Percentiles rank a stretch among this genome's conserved stretches.
Evolutionary conservation across 2,797 vertebrate genomes (phyloP).

Genomic region (Phalanger gymnotis): DNA sequence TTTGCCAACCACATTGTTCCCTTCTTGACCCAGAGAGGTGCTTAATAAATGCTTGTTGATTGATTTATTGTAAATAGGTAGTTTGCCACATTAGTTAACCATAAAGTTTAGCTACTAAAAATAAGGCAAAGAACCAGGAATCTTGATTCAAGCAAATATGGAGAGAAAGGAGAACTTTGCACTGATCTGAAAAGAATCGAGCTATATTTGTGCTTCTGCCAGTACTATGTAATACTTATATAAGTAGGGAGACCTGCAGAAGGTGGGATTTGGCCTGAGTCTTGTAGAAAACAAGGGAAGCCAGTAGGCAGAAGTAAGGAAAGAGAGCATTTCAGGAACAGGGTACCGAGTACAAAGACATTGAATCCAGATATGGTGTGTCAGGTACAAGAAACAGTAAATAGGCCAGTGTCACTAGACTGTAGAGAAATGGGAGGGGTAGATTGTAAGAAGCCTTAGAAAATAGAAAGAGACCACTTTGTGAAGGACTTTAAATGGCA

Average conservation of each 20-base stretch:
- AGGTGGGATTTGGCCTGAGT: background rate
- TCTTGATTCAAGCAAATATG: background rate
- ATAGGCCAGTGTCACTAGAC: background rate
- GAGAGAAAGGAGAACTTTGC: background rate
- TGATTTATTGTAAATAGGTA: background rate
- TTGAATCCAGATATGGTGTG: background rate
- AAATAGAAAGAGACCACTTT: background rate
- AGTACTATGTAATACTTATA: background rate
- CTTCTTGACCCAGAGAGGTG: background rate
- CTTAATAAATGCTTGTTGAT: background rate
- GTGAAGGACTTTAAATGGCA: background rate
- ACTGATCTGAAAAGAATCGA: background rate
- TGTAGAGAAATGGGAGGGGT: background rate
- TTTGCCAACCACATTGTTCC: background rate
- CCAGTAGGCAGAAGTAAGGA: background rate
- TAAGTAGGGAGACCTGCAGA: background rate
- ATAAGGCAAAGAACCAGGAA: background rate
- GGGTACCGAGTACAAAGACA: background rate
- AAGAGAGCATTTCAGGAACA: background rate
- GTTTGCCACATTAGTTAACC: background rate
- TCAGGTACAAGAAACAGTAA: background rate
- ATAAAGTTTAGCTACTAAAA: background rate
- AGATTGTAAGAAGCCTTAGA: background rate
- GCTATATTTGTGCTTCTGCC: background rate
- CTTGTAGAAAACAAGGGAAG: background rate